phyloP scores from a whole-genome alignment of 1,140 invertebrate genomes.

The Lycorma delicatula region DNA sequence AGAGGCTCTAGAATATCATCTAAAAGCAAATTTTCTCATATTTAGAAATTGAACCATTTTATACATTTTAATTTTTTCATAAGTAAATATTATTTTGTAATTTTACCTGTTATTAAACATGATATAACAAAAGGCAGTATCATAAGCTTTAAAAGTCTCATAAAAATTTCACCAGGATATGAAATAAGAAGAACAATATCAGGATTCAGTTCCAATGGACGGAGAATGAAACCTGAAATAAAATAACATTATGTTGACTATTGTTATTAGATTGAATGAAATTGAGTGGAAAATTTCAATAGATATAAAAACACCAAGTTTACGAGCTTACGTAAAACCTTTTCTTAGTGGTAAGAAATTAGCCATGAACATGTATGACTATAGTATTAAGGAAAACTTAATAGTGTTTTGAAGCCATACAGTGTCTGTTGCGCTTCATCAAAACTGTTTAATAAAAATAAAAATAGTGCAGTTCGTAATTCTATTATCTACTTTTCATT shows the following conservation, averaged over 20 bases:
- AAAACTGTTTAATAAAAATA: too few species aligned
- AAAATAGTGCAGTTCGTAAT: too few species aligned
- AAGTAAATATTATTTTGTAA: too few species aligned
- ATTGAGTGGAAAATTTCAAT: neutral
- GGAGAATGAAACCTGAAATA: conserved; percentile 59
- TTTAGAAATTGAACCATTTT: too few species aligned
- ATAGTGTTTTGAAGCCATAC: neutral
- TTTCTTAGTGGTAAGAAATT: neutral
- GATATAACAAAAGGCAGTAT: conserved; percentile 82
- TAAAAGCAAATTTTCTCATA: too few species aligned
- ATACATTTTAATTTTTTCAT: too few species aligned
- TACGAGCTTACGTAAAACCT: neutral
- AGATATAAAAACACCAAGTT: neutral
- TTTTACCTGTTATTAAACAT: conserved; percentile 72
- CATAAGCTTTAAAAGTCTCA: conserved; percentile 79
- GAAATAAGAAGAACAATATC: conserved; percentile 73
- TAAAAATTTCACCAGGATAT: conserved; percentile 86
- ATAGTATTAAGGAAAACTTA: neutral
- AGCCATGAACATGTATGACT: neutral
- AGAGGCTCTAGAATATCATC: too few species aligned
- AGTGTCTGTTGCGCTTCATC: too few species aligned
- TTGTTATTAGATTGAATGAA: neutral
- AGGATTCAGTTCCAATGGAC: conserved; percentile 54
- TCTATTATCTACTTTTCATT: too few species aligned
- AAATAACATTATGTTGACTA: neutral